Base-by-base conservation (phyloP, 53 echinoderm and acorn worm genomes). In the Henricia sp. region DNA sequence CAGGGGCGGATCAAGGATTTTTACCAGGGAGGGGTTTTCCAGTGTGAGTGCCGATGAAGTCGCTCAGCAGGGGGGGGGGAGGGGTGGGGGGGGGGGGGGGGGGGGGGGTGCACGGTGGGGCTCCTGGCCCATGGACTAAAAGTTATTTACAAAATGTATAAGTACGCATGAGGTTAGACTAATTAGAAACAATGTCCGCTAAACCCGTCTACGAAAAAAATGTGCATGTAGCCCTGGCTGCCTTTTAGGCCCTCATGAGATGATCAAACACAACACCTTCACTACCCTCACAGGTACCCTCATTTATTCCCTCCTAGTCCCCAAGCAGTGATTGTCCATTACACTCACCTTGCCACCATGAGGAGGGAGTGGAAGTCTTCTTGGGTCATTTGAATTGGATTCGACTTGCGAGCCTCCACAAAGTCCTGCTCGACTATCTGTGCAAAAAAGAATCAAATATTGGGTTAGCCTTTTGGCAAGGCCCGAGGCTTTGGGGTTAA, bases 351-450 rank as follows among this genome's bases (percentile, higher is more conserved):
- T 46, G 96, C 90, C 28, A 93, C 70, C 20, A 95, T 71, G 14
- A 95, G 88, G 50, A 95, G 71, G 19, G 77, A 83, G 33, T 95
- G 96, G 52, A 95, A 91, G 44, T 95, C 96, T 32, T 93, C 91
- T 37, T 89, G 93, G 0, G 96, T 91, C 96, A 95, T 95, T 30
- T 77, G 83, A 57, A 86, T 84, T 26, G 86, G 89, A 60, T 95
- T 84, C 16, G 54, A 50, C 63, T 93, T 93, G 59, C 96, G 88
- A 6, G 84, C 86, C n/a, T 93, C 96, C 8, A 95, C 96, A 87
- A 95, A 95, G 68, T 95, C 96, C 35, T 95, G 85, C 76, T 95
- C 96, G 33, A 95, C 93, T 68, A 92, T 80, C 95, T 95, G 85
- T 11, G 41, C 52, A 74, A 24, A 6, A 72, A 67, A 50, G 37